phyloP scores from a whole-genome alignment of 2,888 invertebrate genomes.

The Thera obeliscata region DNA sequence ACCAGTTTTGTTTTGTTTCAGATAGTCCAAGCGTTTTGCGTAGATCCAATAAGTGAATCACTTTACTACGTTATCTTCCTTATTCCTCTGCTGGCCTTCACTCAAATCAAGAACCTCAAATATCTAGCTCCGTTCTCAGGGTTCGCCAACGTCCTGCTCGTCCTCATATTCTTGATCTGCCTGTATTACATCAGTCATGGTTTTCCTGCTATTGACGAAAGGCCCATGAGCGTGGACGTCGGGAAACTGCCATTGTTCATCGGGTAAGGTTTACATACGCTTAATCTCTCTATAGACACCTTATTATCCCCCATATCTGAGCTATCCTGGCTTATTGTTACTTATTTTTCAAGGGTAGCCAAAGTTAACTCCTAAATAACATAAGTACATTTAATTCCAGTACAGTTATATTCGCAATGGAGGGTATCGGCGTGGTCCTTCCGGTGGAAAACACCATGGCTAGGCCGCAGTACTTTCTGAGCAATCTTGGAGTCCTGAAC shows the following conservation, averaged over 20 bases:
- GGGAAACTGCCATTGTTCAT: slow-evolving; percentile 93
- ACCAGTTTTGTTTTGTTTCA: slow-evolving; percentile 49
- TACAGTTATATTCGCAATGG: slow-evolving; percentile 98
- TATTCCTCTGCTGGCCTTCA: slow-evolving; percentile 70
- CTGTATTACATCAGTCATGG: slow-evolving; percentile 90
- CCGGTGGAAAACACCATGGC: slow-evolving; percentile 97
- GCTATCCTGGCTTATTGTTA: too few species aligned
- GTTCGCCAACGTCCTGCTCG: slow-evolving; percentile 92
- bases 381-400: slow-evolving; percentile 69
- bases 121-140: slow-evolving; percentile 95
- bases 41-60: slow-evolving; percentile 53
- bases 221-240: slow-evolving; percentile 83
- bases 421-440: slow-evolving; percentile 96
- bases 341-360: too few species aligned
- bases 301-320: background rate
- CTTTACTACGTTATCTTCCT: slow-evolving; percentile 74
- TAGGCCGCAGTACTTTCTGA: slow-evolving; percentile 91
- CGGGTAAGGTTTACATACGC: slow-evolving; percentile 66
- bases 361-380: too few species aligned
- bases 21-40: slow-evolving; percentile 65
- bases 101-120: slow-evolving; percentile 89
- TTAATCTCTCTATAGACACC: background rate
- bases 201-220: slow-evolving; percentile 70
- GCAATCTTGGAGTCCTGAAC: slow-evolving; percentile 93
- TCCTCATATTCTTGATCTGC: slow-evolving; percentile 91